Evolutionary conservation across 2,888 invertebrate species (phyloP), one percentile per base, ranked within the genome.

Genomic region (Orchestes rusci): DNA sequence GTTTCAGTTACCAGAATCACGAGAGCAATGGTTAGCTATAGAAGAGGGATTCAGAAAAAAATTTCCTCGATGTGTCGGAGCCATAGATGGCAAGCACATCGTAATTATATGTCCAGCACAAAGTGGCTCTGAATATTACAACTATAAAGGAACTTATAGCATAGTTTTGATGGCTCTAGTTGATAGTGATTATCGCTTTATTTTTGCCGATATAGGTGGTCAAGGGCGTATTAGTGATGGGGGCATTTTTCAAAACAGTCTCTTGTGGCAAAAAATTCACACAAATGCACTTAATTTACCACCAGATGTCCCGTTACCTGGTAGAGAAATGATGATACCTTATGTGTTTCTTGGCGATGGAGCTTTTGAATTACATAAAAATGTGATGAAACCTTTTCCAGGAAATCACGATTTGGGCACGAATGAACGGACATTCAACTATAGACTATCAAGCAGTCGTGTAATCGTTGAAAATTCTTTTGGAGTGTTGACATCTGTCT

Each of bases 111-210:
- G 56, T 39, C 63, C 64, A 33, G 27, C 46, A 16, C 49, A 59
- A 28, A 55, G 50, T 39, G 60, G 59, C 32, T 56, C 54, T 16
- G 56, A 59, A 39, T 54, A 56, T 50, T 59, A 47, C 34, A 61
- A 63, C 39, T 66, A 65, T 50, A 66, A 66, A 58, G 45, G 31
- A 2, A 48, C 48, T 47, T 59, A 59, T 43, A 64, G 62, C 48
- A 58, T 64, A 31, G 63, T 69, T 4, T 48, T 69, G 31, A 51
- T 67, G 38, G 65, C 60, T 30, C 33, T 64, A 37, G 65, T 60
- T 8, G 65, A 68, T 54, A 63, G 63, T 10, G 23, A 23, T 23
- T 23, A 23, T 23, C 5, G 10, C 5, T 23, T 23, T 23, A 23
- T 23, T 23, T 23, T 23, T 23, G 23, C 23, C 23, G 23, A 23